These are phyloP conservation scores for Parauchenoglanis ngamensis DNA, from an alignment of 2,797 vertebrate species.

Conservation along the genomic window DNA sequence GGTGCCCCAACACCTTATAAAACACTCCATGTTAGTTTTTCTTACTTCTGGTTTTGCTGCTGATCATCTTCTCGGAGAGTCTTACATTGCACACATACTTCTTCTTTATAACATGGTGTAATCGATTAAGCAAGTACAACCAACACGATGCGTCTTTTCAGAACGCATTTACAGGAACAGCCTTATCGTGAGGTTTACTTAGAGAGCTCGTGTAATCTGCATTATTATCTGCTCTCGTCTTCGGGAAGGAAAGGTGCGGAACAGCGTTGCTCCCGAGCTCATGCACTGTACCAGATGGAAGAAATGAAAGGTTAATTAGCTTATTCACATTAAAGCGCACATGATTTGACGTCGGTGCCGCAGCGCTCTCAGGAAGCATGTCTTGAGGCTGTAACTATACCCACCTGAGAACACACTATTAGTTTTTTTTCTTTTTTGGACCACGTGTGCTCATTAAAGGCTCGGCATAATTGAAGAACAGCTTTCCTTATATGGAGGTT, in stretches of 20 bases:
- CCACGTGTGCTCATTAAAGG: conserved; percentile 5
- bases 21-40: neutral
- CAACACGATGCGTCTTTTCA: neutral
- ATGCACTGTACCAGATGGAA: conserved; percentile 2
- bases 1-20: neutral
- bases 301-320: conserved; percentile 15
- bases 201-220: neutral
- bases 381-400: conserved; percentile 28
- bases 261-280: neutral
- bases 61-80: no score
- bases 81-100: neutral
- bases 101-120: neutral
- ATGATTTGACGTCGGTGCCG: conserved; percentile 19
- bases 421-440: neutral
- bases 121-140: neutral
- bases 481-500: conserved; percentile 34
- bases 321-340: conserved; percentile 43
- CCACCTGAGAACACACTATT: conserved; percentile 11
- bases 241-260: neutral
- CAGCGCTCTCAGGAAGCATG: conserved; percentile 1
- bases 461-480: conserved; percentile 19
- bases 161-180: neutral
- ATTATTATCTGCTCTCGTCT: neutral
- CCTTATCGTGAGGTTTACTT: neutral
- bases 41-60: no score